Evolutionary conservation across 2,797 vertebrate genomes (phyloP).

Genomic region (Triplophysa yarkandensis): DNA sequence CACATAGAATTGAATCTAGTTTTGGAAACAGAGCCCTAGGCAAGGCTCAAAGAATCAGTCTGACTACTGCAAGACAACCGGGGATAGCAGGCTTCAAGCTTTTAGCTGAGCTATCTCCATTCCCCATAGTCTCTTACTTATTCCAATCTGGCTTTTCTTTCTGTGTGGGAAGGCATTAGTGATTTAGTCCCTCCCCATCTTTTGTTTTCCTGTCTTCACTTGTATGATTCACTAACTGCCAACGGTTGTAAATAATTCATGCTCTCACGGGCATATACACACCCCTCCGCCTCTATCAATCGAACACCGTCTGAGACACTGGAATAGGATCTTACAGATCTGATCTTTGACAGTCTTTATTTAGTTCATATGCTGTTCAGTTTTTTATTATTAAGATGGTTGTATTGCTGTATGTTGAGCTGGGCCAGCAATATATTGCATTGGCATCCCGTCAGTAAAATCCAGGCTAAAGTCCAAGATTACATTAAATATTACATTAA

Average conservation of each 20-base stretch:
- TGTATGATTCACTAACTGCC: constrained; percentile 7
- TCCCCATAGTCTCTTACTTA: constrained; percentile 37
- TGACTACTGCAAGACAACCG: constrained; percentile 28
- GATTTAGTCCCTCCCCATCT: constrained; percentile 27
- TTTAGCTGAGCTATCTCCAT: constrained; percentile 23
- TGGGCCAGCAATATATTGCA: neutral
- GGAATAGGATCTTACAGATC: constrained; percentile 30
- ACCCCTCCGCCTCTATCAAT: constrained; percentile 7
- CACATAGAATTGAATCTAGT: constrained; percentile 39
- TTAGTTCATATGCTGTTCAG: too few relatives aligned
- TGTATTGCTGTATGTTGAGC: too few relatives aligned
- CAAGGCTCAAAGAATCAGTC: constrained; percentile 34
- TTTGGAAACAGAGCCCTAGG: constrained; percentile 44
- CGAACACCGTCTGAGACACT: neutral
- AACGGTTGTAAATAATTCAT: constrained; percentile 43
- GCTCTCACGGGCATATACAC: constrained; percentile 22
- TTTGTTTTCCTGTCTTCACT: constrained; percentile 41
- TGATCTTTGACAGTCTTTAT: too few relatives aligned
- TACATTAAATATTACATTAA: too few relatives aligned
- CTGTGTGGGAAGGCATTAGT: constrained; percentile 49
- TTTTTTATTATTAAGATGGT: too few relatives aligned
- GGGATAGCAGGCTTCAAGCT: constrained; percentile 24
- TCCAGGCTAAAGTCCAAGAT: too few relatives aligned
- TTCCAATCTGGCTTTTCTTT: constrained; percentile 24
- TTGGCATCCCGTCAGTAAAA: too few relatives aligned